Percentiles rank a stretch among this genome's conserved stretches.
Conservation (phyloP, 2,797 vertebrate genomes). For the Phataginus tricuspis region DNA sequence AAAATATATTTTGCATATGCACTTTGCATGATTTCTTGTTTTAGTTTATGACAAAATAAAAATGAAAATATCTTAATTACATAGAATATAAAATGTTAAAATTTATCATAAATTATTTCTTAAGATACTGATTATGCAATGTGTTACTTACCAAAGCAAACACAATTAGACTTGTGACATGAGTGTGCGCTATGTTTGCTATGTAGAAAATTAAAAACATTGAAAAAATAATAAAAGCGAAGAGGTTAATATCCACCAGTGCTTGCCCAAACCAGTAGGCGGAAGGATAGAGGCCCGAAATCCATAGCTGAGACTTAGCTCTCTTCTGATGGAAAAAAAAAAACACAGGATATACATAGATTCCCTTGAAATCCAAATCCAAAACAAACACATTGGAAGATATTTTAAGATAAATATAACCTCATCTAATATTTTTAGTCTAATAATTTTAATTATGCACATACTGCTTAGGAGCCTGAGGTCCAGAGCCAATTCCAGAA, state of each 20-base stretch:
- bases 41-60: neutral
- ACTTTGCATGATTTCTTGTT: neutral
- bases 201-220: slow-evolving; percentile 6
- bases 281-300: slow-evolving; percentile 93
- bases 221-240: slow-evolving; percentile 80
- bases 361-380: neutral
- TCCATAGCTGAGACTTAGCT: slow-evolving; percentile 89
- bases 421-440: neutral
- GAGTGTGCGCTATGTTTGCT: fast-evolving
- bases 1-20: neutral
- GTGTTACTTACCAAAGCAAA: slow-evolving; percentile 58
- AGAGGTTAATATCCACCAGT: slow-evolving; percentile 91
- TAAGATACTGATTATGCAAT: neutral
- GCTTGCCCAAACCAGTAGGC: slow-evolving; percentile 97
- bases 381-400: neutral
- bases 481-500: neutral
- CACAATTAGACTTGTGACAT: neutral
- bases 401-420: neutral
- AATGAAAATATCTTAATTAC: neutral
- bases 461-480: neutral
- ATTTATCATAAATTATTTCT: neutral
- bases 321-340: slow-evolving; percentile 86
- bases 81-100: neutral
- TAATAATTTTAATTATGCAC: neutral
- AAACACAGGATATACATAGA: neutral